Conservation (phyloP, 1,140 invertebrate species). For the Drosophila parabipectinata region DNA sequence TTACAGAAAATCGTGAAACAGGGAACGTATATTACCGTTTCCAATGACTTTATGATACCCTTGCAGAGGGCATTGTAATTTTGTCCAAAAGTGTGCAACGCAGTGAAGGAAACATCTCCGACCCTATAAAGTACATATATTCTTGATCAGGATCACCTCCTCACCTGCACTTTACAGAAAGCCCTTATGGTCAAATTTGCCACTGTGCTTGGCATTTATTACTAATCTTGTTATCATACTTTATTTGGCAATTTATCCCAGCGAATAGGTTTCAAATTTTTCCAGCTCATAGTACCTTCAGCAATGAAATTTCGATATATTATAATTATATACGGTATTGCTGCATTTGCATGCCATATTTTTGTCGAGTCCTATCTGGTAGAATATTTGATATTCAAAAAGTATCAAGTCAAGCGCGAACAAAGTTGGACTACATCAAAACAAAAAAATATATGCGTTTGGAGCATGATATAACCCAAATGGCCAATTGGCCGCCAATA, state of each 20-base stretch:
- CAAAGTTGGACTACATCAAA: slow-evolving; percentile 86
- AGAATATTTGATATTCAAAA: slow-evolving; percentile 86
- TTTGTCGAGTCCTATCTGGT: slow-evolving; percentile 86
- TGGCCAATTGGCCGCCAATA: slow-evolving; percentile 87
- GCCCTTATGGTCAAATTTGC: slow-evolving; percentile 91
- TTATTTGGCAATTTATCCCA: slow-evolving; percentile 89
- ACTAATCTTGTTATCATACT: slow-evolving; percentile 87
- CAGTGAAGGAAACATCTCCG: too few species aligned
- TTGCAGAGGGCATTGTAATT: too few species aligned
- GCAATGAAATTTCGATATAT: slow-evolving; percentile 86
- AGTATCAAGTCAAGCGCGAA: slow-evolving; percentile 85
- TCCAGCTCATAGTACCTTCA: slow-evolving; percentile 89
- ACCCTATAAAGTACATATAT: too few species aligned
- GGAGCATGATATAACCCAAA: slow-evolving; percentile 86
- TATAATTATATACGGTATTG: slow-evolving; percentile 85
- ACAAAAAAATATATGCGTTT: slow-evolving; percentile 87
- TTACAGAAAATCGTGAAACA: too few species aligned
- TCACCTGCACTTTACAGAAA: slow-evolving; percentile 91
- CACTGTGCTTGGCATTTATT: slow-evolving; percentile 88
- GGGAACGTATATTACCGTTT: too few species aligned
- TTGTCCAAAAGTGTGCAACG: too few species aligned
- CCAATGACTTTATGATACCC: too few species aligned
- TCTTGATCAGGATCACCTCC: too few species aligned
- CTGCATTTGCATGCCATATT: slow-evolving; percentile 86
- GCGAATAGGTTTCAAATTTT: slow-evolving; percentile 86